phyloP scores from a whole-genome alignment of 2,113 vertebrate species.

The Colaptes auratus region DNA sequence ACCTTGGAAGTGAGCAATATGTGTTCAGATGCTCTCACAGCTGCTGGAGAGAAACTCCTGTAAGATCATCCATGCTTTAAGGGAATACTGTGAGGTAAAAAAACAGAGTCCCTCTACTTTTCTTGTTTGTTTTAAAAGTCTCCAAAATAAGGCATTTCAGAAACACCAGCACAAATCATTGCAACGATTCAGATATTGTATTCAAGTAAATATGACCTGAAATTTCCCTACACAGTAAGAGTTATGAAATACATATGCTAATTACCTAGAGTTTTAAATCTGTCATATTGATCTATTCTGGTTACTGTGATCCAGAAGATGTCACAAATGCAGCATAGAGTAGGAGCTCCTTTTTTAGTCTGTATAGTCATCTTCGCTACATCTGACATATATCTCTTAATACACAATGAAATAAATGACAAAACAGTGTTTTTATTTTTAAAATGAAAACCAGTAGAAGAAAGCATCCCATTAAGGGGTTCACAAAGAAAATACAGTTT shows the following conservation, averaged over 20 bases:
- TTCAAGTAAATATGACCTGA: background rate
- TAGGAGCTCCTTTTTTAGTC: background rate
- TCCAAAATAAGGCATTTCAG: background rate
- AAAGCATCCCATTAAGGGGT: constrained; percentile 3
- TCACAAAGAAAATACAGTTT: background rate
- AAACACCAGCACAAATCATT: background rate
- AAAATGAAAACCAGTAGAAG: background rate
- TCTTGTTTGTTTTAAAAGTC: background rate
- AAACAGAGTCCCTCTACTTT: background rate
- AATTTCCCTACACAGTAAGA: background rate
- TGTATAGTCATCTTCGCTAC: background rate
- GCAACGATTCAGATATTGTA: background rate
- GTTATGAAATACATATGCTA: background rate
- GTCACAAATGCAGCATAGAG: background rate
- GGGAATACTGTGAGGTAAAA: background rate
- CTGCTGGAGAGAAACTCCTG: background rate
- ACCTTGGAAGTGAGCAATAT: background rate
- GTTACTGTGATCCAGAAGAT: background rate
- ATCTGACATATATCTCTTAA: background rate
- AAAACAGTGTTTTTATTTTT: background rate
- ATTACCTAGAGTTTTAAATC: background rate
- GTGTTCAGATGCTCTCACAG: background rate
- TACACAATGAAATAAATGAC: background rate
- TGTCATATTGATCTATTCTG: background rate
- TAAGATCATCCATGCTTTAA: background rate